Conservation (phyloP, 2,797 vertebrate genomes). For the Tokudaia tokunoshimensis region DNA sequence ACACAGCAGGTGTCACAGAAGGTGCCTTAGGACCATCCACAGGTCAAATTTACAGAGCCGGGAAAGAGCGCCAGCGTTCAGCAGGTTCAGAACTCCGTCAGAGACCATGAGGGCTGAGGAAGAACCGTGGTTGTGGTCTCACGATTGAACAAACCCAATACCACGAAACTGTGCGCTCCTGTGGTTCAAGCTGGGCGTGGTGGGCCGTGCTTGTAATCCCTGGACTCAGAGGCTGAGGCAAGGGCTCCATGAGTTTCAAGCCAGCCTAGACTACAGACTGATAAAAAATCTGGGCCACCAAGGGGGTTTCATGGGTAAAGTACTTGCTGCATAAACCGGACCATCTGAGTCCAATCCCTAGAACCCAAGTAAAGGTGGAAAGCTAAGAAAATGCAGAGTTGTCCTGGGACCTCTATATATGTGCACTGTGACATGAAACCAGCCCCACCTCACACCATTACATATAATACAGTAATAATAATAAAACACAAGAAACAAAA, state of each 20-base stretch:
- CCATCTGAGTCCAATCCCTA: no score
- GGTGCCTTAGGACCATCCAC: not conserved
- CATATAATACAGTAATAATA: not conserved
- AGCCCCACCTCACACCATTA: no score
- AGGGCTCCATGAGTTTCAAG: not conserved
- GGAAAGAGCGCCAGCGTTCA: not conserved
- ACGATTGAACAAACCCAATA: not conserved
- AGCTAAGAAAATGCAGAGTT: not conserved
- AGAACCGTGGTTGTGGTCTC: not conserved
- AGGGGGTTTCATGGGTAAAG: not conserved
- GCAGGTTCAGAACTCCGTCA: not conserved
- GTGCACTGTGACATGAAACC: not conserved
- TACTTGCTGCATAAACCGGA: not conserved
- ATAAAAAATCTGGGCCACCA: not conserved
- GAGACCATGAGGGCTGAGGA: not conserved
- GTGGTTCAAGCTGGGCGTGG: not conserved
- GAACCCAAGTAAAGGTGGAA: not conserved
- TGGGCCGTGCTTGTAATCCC: not conserved
- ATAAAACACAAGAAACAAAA: not conserved
- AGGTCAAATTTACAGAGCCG: not conserved
- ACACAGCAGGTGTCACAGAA: not conserved
- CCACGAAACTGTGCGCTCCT: not conserved
- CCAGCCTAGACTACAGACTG: not conserved
- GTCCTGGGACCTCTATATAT: not conserved
- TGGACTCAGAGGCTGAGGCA: not conserved